Evolutionary conservation across 2,888 invertebrate species (phyloP), one percentile per base, ranked within the genome.

Genomic region (Alitta virens): DNA sequence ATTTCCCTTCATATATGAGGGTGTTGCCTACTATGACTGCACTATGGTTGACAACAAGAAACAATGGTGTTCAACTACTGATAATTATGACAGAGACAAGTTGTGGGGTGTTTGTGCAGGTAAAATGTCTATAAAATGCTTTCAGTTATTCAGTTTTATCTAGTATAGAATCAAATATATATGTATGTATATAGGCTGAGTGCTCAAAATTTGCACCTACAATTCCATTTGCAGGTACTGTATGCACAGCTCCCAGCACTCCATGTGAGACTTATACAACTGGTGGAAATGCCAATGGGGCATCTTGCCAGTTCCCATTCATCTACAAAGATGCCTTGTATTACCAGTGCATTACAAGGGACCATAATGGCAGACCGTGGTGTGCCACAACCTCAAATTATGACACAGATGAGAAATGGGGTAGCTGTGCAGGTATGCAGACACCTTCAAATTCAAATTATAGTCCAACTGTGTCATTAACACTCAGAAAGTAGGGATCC

Each of bases 51-150:
- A 46, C n/a, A 18, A n/a, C n/a, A n/a, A 16, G 21, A 21, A 46
- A 21, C 54, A 27, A 46, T 60, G 60, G 60, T 60, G 60, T 38
- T 21, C 60, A 42, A 55, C 55, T 21, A 54, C 60, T 16, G 42
- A 18, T 23, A 54, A 60, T 33, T 60, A 60, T 24, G 60, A 60
- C 49, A 26, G 24, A 42, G 54, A 60, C 54, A 16, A 46, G 16
- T 26, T 43, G 49, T 60, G 25, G n/a, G 60, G 60, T 21, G 43
- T 18, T 18, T 60, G 60, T 27, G 27, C 57, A 33, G 33, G 33
- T 33, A 33, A 33, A 33, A 12, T 7, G 33, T n/a, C n/a, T n/a
- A n/a, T n/a, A n/a, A n/a, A n/a, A n/a, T n/a, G n/a, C n/a, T n/a
- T n/a, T n/a, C n/a, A n/a, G n/a, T n/a, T n/a, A n/a, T n/a, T n/a